Conservation (phyloP, 2,797 vertebrate genomes). For the Sylvilagus floridanus region DNA sequence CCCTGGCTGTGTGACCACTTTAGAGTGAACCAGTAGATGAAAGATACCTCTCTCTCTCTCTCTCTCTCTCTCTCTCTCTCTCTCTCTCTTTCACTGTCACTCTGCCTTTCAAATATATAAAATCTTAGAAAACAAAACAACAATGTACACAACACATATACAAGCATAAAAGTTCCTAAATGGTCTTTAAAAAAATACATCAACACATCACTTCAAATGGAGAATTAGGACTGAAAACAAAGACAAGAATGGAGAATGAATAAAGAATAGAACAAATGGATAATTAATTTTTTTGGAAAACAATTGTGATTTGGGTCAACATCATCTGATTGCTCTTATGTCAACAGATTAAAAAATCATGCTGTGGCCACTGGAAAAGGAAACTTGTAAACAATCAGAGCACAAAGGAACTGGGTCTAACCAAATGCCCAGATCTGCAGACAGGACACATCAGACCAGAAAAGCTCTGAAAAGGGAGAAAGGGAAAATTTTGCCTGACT, state of each 20-base stretch:
- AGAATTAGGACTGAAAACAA: conserved; percentile 7
- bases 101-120: too few species aligned
- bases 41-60: too few species aligned
- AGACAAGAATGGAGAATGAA: neutral
- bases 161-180: conserved; percentile 8
- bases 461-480: neutral
- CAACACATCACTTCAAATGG: neutral
- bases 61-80: too few species aligned
- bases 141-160: neutral
- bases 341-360: conserved; percentile 36
- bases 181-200: conserved; percentile 6
- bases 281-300: conserved; percentile 20
- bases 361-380: neutral
- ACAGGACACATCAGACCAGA: neutral
- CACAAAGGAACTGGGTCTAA: neutral
- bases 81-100: too few species aligned
- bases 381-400: neutral
- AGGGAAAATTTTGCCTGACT: neutral
- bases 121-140: too few species aligned
- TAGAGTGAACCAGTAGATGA: too few species aligned
- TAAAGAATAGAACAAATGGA: neutral
- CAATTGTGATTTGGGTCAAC: neutral
- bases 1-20: too few species aligned
- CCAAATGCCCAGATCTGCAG: neutral
- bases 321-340: conserved; percentile 21